A percentile compares a stretch with the other conserved stretches of the same genome.
Conservation (phyloP, 2,113 vertebrate genomes). For the Cyphomyrus discorhynchus region DNA sequence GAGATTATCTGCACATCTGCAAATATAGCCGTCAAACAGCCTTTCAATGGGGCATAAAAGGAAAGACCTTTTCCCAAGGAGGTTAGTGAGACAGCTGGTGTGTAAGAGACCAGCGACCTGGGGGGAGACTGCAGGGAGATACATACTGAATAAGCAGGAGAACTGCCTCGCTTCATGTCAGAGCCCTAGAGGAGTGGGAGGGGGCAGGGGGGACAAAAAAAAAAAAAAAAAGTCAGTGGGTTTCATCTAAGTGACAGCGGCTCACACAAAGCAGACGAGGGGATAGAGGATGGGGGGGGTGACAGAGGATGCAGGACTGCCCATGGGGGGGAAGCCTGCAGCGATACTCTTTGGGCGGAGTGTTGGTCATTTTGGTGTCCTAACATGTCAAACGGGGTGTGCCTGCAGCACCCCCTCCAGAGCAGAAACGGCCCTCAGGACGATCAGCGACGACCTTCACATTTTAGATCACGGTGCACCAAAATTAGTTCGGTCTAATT, state of each 20-base stretch:
- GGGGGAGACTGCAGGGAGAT: conserved; percentile 10
- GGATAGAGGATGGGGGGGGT: neutral
- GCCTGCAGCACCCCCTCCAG: neutral
- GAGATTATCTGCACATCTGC: neutral
- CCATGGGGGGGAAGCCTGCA: neutral
- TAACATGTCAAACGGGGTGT: neutral
- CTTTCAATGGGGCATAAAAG: neutral
- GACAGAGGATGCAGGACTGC: neutral
- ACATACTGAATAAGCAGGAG: conserved; percentile 67
- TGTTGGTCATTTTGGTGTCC: neutral
- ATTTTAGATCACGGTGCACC: neutral
- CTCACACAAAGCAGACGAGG: neutral
- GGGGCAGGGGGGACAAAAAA: neutral
- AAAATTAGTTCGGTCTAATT: neutral
- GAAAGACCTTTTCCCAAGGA: no score
- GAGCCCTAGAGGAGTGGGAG: neutral
- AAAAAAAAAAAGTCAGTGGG: neutral
- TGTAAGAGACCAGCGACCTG: neutral
- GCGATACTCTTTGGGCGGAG: neutral
- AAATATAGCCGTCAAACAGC: neutral
- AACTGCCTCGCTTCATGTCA: conserved; percentile 57
- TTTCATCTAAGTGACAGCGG: neutral
- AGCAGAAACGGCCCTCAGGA: neutral
- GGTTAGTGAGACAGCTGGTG: neutral
- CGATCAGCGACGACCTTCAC: neutral